Base-by-base conservation (phyloP, 1,140 invertebrate genomes). In the Hestina assimilis region DNA sequence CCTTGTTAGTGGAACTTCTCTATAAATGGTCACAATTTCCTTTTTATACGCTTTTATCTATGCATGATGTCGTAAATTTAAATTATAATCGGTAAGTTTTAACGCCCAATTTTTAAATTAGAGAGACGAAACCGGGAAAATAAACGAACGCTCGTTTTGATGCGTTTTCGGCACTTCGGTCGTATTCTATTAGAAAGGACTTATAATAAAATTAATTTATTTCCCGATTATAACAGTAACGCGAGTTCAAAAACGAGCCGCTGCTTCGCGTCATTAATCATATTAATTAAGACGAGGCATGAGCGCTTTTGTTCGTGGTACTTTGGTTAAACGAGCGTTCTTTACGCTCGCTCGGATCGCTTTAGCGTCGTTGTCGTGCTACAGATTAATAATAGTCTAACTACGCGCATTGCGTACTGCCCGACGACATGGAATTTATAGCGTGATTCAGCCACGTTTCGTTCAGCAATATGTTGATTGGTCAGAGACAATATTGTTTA, bases 161-260 rank as follows among this genome's bases (percentile, higher is more conserved):
- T 70, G 64, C 63, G 59, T 65, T 68, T 66, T 62, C 57, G 64
- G 66, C 65, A 56, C 65, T 72, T 35, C 60, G 64, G 26, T 63
- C 67, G 68, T 82, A 80, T 87, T 87, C 83, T 85, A 85, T 84
- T 85, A 85, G 71, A 83, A 77, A 82, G 73, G 75, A 83, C 76
- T 79, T 83, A 73, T 83, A 83, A 84, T 83, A 81, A 80, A 84
- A 86, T 86, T 87, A 86, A 87, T 87, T 86, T 86, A 86, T 86
- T 84, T 82, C 79, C 77, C 81, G 74, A 86, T 87, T 83, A 80
- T 74, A 80, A 75, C 72, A 70, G 74, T 79, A 72, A 81, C 65
- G 65, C 65, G 72, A 75, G 72, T 81, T 83, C 78, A 83, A 83
- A 79, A 81, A 78, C 66, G 67, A 51, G 75, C 83, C 83, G 83